phyloP scores from a whole-genome alignment of 2,888 invertebrate genomes.

The Caenorhabditis wallacei region DNA sequence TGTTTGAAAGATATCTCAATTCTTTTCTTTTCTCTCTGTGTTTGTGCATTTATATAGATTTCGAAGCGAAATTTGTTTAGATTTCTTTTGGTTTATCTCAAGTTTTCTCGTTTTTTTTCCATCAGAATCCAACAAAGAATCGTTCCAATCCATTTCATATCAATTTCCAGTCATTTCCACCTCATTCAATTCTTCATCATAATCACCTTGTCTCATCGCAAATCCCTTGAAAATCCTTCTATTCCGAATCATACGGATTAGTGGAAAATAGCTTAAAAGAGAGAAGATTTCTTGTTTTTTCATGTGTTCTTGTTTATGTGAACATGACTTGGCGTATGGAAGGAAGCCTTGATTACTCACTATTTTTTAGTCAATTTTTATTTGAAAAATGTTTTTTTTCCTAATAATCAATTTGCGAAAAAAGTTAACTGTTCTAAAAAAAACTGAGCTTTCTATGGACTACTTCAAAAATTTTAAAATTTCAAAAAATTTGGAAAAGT shows the following conservation, averaged over 20 bases:
- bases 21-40: neutral
- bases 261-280: neutral
- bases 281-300: neutral
- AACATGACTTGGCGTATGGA: neutral
- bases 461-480: too few species aligned
- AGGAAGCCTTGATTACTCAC: too few species aligned
- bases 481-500: too few species aligned
- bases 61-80: constrained; percentile 1
- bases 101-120: neutral
- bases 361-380: neutral
- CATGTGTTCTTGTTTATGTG: neutral
- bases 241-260: neutral
- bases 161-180: neutral
- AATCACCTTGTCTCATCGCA: neutral
- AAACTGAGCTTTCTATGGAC: too few species aligned
- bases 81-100: neutral
- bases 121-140: neutral
- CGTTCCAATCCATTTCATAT: neutral
- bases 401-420: too few species aligned
- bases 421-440: too few species aligned
- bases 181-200: neutral
- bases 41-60: constrained; percentile 11
- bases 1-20: constrained; percentile 2
- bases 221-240: neutral
- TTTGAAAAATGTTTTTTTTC: too few species aligned